Conservation (phyloP, 2,888 invertebrate genomes). For the Andrena dorsata region DNA sequence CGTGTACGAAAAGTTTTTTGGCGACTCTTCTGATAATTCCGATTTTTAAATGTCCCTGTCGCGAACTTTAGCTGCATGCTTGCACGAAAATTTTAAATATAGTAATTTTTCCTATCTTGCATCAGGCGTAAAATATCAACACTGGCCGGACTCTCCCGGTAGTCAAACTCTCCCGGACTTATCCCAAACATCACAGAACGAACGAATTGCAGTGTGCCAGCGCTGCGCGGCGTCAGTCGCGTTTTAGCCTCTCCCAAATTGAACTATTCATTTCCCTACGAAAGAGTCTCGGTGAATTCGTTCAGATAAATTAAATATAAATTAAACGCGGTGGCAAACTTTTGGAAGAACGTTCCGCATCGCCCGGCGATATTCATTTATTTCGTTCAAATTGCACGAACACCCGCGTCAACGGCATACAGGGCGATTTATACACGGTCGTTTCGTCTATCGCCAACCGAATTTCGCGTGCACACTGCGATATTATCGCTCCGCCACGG, state of each 20-base stretch:
- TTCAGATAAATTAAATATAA: slow-evolving; percentile 9
- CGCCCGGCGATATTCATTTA: slow-evolving; percentile 2
- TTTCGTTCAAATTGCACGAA: slow-evolving; percentile 13
- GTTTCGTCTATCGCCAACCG: slow-evolving; percentile 23
- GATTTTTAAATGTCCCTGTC: too few species aligned
- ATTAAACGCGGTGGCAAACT: slow-evolving; percentile 15
- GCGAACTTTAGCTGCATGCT: too few species aligned
- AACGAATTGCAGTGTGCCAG: background rate
- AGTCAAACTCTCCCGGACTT: too few species aligned
- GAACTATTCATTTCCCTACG: slow-evolving; percentile 12
- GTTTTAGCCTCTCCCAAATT: background rate
- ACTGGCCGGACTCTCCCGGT: too few species aligned
- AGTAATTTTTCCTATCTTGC: too few species aligned
- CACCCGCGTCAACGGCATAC: slow-evolving; percentile 15
- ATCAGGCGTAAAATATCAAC: too few species aligned
- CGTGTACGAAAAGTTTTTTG: too few species aligned
- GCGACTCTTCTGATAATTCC: too few species aligned
- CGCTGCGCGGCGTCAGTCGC: background rate
- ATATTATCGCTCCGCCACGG: slow-evolving; percentile 48
- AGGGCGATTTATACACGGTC: slow-evolving; percentile 30
- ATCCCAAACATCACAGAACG: too few species aligned
- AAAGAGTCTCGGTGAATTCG: slow-evolving; percentile 8
- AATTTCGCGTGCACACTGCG: slow-evolving; percentile 29
- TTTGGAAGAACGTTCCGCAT: slow-evolving; percentile 7
- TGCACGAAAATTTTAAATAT: too few species aligned